These are phyloP conservation scores for Agrochola litura DNA, from an alignment of 2,888 invertebrate genomes.

Conservation along the genomic window DNA sequence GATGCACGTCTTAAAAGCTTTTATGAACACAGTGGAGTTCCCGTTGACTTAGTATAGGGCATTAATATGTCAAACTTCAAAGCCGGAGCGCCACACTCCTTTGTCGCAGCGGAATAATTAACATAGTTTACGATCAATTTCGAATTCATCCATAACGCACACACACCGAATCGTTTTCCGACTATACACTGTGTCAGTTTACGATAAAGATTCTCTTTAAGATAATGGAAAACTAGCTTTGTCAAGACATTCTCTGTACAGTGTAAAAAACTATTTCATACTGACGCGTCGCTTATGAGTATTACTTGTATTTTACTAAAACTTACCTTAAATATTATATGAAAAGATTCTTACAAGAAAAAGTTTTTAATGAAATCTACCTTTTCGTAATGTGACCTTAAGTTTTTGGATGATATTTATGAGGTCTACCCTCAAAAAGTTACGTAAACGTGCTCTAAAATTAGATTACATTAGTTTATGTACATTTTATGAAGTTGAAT, in stretches of 20 bases:
- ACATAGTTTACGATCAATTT: conserved; percentile 62
- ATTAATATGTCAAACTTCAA: conserved; percentile 63
- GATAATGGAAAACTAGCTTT: conserved; percentile 20
- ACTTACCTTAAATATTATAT: conserved; percentile 32
- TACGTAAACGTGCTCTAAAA: conserved; percentile 10
- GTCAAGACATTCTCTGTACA: conserved; percentile 1
- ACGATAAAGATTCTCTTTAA: conserved; percentile 3
- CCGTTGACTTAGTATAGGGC: conserved; percentile 43
- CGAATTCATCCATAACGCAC: conserved; percentile 45
- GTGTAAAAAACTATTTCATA: conserved; percentile 9
- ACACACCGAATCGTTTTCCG: conserved; percentile 27
- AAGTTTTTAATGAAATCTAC: conserved; percentile 48
- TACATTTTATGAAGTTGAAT: neutral
- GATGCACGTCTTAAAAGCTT: conserved; percentile 60
- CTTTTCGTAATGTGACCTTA: conserved; percentile 33
- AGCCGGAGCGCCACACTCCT: conserved; percentile 53
- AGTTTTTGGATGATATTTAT: conserved; percentile 27
- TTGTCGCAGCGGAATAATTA: conserved; percentile 61
- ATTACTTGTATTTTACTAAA: conserved; percentile 27
- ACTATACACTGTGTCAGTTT: conserved; percentile 28
- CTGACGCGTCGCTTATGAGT: conserved; percentile 6
- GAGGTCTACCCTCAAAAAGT: conserved; percentile 6
- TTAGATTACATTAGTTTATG: conserved; percentile 9
- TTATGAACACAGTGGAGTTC: conserved; percentile 44
- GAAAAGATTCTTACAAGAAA: conserved; percentile 27